Percentiles rank a stretch among this genome's conserved stretches.
Evolutionary conservation across 2,113 vertebrate species (phyloP).

Genomic region (Sarotherodon lohbergeri): DNA sequence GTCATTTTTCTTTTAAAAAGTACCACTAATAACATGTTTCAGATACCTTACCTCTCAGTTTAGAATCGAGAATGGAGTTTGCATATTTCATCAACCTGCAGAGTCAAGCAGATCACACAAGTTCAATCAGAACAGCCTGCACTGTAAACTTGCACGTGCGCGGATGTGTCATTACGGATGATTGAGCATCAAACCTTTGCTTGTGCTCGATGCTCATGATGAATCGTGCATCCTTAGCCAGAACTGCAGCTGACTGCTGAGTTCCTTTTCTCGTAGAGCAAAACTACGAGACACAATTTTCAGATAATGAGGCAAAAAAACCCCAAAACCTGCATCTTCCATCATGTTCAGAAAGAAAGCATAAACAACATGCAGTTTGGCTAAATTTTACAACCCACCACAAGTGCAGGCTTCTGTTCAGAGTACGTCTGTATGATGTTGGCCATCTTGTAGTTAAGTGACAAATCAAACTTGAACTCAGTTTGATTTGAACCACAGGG

Average conservation of each 20-base stretch:
- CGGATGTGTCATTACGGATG: not conserved
- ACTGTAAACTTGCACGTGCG: not conserved
- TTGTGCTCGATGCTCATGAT: constrained; percentile 85
- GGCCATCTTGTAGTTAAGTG: constrained; percentile 93
- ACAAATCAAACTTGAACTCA: constrained; percentile 95
- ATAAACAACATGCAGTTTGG: not conserved
- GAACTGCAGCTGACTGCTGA: constrained; percentile 87
- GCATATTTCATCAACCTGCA: constrained; percentile 83
- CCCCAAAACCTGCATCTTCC: rapidly evolving
- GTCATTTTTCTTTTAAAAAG: not conserved
- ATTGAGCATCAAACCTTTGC: constrained; percentile 75
- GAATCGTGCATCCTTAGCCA: constrained; percentile 91
- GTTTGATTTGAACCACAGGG: constrained; percentile 83
- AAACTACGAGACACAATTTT: constrained; percentile 76
- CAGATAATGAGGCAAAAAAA: not conserved
- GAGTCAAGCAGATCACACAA: not conserved
- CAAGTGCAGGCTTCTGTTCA: constrained; percentile 88
- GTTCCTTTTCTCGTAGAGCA: constrained; percentile 97
- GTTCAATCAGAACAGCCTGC: not conserved
- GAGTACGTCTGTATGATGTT: constrained; percentile 91
- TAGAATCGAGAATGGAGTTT: constrained; percentile 84
- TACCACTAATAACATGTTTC: not conserved
- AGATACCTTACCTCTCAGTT: constrained; percentile 82
- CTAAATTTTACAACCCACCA: constrained; percentile 71
- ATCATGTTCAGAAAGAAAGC: not conserved